A percentile compares a stretch with the other conserved stretches of the same genome.
Evolutionary conservation across 2,888 invertebrate species (phyloP).

Genomic region (Ophion ventricosus): DNA sequence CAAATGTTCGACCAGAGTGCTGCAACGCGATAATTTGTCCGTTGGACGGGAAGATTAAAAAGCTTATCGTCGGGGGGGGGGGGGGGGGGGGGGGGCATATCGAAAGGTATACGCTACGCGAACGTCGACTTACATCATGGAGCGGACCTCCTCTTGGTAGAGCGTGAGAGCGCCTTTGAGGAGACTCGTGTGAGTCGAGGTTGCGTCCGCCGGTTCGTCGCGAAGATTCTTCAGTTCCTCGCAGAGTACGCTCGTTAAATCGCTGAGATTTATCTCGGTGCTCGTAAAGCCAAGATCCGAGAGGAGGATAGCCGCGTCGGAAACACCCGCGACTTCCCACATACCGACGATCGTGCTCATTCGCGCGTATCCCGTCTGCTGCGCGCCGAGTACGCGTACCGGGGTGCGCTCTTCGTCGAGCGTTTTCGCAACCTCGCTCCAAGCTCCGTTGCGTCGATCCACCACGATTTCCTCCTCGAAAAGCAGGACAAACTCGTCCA

Average conservation of each 20-base stretch:
- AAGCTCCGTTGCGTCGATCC: slow-evolving; percentile 72
- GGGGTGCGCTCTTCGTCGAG: slow-evolving; percentile 46
- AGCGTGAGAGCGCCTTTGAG: slow-evolving; percentile 88
- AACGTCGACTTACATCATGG: slow-evolving; percentile 84
- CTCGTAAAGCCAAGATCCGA: slow-evolving; percentile 88
- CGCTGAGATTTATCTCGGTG: slow-evolving; percentile 85
- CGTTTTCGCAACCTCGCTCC: slow-evolving; percentile 71
- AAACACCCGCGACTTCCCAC: slow-evolving; percentile 90
- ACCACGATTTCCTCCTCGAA: slow-evolving; percentile 84
- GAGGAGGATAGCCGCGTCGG: slow-evolving; percentile 87
- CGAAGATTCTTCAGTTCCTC: slow-evolving; percentile 86
- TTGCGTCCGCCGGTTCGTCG: slow-evolving; percentile 80
- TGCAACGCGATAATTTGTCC: slow-evolving; percentile 67
- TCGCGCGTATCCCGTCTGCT: slow-evolving; percentile 72
- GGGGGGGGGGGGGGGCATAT: too few species aligned
- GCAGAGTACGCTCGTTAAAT: slow-evolving; percentile 88
- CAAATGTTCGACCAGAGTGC: slow-evolving; percentile 86
- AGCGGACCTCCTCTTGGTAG: slow-evolving; percentile 88
- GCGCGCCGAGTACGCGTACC: slow-evolving; percentile 71
- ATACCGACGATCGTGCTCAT: slow-evolving; percentile 86
- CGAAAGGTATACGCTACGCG: too few species aligned
- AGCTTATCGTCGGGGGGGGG: too few species aligned
- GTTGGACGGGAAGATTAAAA: too few species aligned
- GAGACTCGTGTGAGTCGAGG: slow-evolving; percentile 84
- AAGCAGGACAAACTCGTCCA: slow-evolving; percentile 87